Evolutionary conservation across 2,888 invertebrate genomes (phyloP).

Genomic region (Aricia artaxerxes): DNA sequence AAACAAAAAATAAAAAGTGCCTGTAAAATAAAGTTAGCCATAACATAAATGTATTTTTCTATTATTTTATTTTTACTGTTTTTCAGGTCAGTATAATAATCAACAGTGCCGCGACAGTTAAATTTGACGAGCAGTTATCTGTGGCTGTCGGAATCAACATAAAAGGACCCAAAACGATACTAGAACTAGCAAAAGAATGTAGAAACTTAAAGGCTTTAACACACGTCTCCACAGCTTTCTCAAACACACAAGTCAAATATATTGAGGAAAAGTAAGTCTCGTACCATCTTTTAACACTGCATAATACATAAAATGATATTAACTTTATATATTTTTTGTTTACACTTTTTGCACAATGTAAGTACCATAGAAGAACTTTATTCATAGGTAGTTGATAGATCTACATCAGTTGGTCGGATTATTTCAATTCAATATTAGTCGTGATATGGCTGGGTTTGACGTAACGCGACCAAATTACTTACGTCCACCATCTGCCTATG

Average conservation of each 20-base stretch:
- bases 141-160: constrained; percentile 90
- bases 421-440: too few relatives aligned
- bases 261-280: constrained; percentile 83
- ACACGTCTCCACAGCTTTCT: constrained; percentile 72
- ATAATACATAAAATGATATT: not conserved
- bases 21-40: not conserved
- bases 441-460: too few relatives aligned
- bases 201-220: constrained; percentile 82
- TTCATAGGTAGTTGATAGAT: too few relatives aligned
- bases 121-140: constrained; percentile 90
- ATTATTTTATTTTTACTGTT: not conserved
- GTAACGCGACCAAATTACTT: too few relatives aligned
- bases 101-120: constrained; percentile 71
- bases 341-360: too few relatives aligned
- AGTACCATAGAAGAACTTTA: too few relatives aligned
- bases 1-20: not conserved
- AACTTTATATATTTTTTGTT: too few relatives aligned
- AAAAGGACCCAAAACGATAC: constrained; percentile 85
- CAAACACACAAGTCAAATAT: constrained; percentile 88
- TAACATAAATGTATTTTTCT: not conserved
- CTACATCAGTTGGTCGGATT: too few relatives aligned
- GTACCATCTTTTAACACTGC: not conserved
- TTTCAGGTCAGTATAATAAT: constrained; percentile 69
- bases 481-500: too few relatives aligned
- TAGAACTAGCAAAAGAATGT: constrained; percentile 87